Conservation (phyloP, 2,888 invertebrate species). For the Cheilosia impressa region DNA sequence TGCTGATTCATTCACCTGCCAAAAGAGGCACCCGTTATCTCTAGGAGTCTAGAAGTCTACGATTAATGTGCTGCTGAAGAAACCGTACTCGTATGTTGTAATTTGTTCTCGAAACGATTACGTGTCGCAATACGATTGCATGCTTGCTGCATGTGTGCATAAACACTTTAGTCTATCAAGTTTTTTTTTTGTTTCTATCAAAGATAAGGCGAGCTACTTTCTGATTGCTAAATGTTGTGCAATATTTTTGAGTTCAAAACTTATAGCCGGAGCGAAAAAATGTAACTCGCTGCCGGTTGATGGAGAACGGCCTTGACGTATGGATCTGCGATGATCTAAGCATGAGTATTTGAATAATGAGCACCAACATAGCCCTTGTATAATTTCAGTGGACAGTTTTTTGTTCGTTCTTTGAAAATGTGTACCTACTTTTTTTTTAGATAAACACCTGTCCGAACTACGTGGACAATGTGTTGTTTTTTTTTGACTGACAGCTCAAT, state of each 20-base stretch:
- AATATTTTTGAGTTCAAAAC: constrained; percentile 10
- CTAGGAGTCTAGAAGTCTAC: no score
- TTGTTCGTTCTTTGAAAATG: background rate
- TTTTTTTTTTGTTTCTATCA: background rate
- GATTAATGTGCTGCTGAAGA: no score
- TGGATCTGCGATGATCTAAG: constrained; percentile 42
- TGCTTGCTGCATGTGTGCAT: background rate
- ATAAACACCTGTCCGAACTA: constrained; percentile 45
- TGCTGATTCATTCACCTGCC: no score
- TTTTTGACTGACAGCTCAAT: constrained; percentile 50
- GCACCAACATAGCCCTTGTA: constrained; percentile 9
- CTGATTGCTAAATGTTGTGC: constrained; percentile 5
- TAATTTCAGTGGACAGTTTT: constrained; percentile 16
- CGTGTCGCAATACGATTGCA: background rate
- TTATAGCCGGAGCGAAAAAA: constrained; percentile 2
- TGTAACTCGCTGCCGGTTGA: constrained; percentile 10
- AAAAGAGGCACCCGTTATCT: no score
- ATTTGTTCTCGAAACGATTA: background rate
- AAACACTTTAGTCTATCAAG: no score
- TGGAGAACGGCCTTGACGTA: constrained; percentile 37
- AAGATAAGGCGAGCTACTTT: background rate
- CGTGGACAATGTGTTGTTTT: constrained; percentile 23
- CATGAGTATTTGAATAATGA: constrained; percentile 11
- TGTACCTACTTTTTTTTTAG: background rate
- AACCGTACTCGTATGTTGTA: background rate